A percentile compares a stretch with the other conserved stretches of the same genome.
Conservation (phyloP, 1,140 invertebrate species). For the Pygmarrhopalites habei region DNA sequence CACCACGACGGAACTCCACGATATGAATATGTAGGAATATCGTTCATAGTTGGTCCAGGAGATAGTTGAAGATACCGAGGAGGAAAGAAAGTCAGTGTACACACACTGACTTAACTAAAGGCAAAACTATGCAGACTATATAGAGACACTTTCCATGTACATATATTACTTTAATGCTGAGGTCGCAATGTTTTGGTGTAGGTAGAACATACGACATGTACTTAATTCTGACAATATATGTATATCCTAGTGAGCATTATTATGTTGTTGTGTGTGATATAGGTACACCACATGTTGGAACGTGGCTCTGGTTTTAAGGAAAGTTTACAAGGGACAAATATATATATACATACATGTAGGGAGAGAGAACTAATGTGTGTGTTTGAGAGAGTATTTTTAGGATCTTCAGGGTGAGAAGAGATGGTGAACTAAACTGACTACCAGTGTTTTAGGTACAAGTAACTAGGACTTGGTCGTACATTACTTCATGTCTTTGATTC, state of each 20-base stretch:
- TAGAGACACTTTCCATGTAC: no score
- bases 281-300: no score
- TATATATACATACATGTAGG: background rate
- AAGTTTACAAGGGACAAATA: background rate
- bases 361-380: background rate
- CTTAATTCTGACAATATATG: no score
- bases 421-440: conserved; percentile 20
- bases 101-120: no score
- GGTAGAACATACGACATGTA: background rate
- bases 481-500: conserved; percentile 9
- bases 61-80: no score
- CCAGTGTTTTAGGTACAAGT: conserved; percentile 6
- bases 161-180: no score
- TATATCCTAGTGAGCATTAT: no score
- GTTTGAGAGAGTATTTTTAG: conserved; percentile 29
- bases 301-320: background rate
- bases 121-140: no score
- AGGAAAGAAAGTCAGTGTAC: no score
- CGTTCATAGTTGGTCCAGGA: no score
- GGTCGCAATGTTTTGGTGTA: background rate
- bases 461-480: background rate
- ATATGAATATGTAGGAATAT: background rate
- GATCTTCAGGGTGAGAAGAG: conserved; percentile 33
- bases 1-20: no score
- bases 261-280: no score